Evolutionary conservation across 2,888 invertebrate species (phyloP), one percentile per base, ranked within the genome.

Genomic region (Epistrophe grossulariae): DNA sequence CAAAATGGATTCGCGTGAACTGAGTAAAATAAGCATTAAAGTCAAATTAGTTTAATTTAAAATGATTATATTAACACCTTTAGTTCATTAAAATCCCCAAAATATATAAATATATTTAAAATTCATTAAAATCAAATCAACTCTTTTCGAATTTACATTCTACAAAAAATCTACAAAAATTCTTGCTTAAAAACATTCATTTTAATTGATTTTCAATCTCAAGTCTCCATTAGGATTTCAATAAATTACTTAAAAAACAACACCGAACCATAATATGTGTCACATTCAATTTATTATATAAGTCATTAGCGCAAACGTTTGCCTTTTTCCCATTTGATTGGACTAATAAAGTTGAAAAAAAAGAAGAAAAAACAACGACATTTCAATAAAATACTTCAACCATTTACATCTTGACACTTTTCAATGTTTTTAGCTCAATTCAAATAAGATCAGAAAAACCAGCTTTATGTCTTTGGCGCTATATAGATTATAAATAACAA

Each of bases 361-460:
- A 62, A 40, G 24, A 28, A 13, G 15, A 62, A 62, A 40, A 35
- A 38, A 57, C 35, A 31, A 52, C 31, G 57, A 68, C 70, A 74
- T 57, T 62, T 74, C 52, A 55, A 84, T 83, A 73, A 83, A 83
- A 83, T 79, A 70, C 73, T 19, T 43, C 64, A 73, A 55, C 78
- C 52, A 79, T 79, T 70, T 79, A 79, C 66, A 59, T 38, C 52
- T 76, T 66, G 70, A 79, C 84, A 79, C 43, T 71, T 80, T 66
- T 72, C 57, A 71, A 48, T 74, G 79, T 48, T 59, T 48, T 59
- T 43, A 76, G 45, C 71, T 55, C 59, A 79, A 79, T 76, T 84
- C 76, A 79, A 84, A 79, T 84, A 81, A 77, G 80, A 80, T 80
- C 77, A 19, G n/a, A 70, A 70, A 77, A 84, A 79, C 76, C 60